Evolutionary conservation across 2,888 invertebrate species (phyloP), one percentile per base, ranked within the genome.

Genomic region (Pammene aurita): DNA sequence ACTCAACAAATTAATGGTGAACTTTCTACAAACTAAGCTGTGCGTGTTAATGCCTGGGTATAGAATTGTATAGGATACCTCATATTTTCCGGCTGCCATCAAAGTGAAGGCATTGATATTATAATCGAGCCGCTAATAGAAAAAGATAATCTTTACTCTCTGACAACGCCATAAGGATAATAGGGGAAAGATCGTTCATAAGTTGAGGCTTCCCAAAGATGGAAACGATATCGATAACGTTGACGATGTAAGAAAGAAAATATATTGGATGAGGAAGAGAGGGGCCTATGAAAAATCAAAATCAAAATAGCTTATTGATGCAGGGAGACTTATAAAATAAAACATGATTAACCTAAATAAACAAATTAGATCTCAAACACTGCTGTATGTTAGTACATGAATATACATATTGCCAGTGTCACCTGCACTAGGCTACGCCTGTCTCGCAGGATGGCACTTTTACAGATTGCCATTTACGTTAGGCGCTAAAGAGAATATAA

Each of bases 51-150:
- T 67, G 41, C 62, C 62, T 26, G 18, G n/a, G 16, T 35, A 34
- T 48, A 34, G 35, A 48, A 57, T 58, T 68, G 26, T 58, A 58
- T 68, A 46, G 54, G 38, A 60, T 48, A 14, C 57, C 16, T n/a
- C 68, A 58, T 58, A 69, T 64, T 60, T 52, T 68, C 41, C 58
- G 41, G 7, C 50, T 58, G 2, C 54, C 58, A 44, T 54, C 52
- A 48, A 63, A 64, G 13, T 58, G 58, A 64, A 50, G 57, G 34
- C 46, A 54, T 60, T 68, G 57, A 63, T 68, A 64, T 52, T 46
- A 58, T 52, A 57, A 64, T 68, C 44, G 14, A 56, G 38, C 44
- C 46, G 48, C 35, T 61, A 61, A 61, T 61, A 50, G 48, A 61
- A 61, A 50, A 16, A 60, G 34, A 61, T 61, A 38, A 60, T 38